A percentile compares a stretch with the other conserved stretches of the same genome.
These are phyloP conservation scores for Megaceryle alcyon DNA, from an alignment of 2,797 vertebrate genomes.

Conservation along the genomic window DNA sequence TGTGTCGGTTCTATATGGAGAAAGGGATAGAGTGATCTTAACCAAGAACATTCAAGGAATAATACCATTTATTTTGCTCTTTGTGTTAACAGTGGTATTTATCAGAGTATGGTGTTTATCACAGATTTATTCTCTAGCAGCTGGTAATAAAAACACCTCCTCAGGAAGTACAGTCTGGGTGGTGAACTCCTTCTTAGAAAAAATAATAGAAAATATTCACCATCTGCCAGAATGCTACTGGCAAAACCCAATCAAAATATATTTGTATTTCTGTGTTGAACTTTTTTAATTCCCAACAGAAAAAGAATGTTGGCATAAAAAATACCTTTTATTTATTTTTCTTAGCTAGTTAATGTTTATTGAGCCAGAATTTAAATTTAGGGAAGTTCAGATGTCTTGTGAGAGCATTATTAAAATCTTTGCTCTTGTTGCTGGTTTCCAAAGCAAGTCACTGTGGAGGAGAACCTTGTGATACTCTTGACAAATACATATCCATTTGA, in stretches of 20 bases:
- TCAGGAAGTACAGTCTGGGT: background rate
- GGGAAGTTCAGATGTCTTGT: background rate
- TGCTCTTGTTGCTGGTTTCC: background rate
- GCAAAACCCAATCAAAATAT: background rate
- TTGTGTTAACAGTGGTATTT: background rate
- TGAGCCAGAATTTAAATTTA: background rate
- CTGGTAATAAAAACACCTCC: constrained; percentile 2
- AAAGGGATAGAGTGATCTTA: background rate
- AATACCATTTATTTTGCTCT: background rate
- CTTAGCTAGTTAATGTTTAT: background rate
- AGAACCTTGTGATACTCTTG: background rate
- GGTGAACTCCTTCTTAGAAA: background rate
- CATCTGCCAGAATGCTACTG: background rate
- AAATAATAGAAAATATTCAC: constrained; percentile 6
- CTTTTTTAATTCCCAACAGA: background rate
- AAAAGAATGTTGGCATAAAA: background rate
- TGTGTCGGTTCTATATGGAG: background rate
- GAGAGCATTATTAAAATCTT: background rate
- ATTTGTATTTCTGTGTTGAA: background rate
- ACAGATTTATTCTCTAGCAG: background rate
- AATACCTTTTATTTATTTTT: constrained; percentile 7
- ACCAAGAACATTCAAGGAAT: background rate
- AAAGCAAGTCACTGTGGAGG: background rate
- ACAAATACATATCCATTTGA: background rate
- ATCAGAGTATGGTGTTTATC: background rate